phyloP scores from a whole-genome alignment of 2,888 invertebrate genomes.

The Liposcelis brunnea region DNA sequence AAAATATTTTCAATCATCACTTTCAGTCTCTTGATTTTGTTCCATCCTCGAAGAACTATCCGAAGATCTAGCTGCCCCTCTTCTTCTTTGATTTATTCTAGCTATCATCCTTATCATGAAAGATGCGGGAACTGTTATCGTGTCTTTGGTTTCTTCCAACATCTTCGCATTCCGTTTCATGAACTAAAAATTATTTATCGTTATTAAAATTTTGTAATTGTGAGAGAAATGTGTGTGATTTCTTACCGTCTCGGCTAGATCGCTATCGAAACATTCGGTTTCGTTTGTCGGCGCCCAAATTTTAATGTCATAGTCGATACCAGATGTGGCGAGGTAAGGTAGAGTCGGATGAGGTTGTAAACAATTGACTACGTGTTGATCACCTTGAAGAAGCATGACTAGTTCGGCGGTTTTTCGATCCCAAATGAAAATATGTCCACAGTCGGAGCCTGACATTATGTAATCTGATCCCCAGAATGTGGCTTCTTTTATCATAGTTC shows the following conservation, averaged over 20 bases:
- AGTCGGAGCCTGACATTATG: slow-evolving; percentile 77
- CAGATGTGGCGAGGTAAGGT: slow-evolving; percentile 61
- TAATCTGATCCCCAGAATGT: slow-evolving; percentile 67
- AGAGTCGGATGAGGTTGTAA: slow-evolving; percentile 65
- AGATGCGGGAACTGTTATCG: slow-evolving; percentile 71
- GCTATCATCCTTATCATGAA: slow-evolving; percentile 67
- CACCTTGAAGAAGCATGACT: slow-evolving; percentile 59
- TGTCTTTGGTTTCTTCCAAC: slow-evolving; percentile 72
- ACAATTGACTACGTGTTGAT: slow-evolving; percentile 70
- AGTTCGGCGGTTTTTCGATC: slow-evolving; percentile 48
- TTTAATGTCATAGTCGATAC: slow-evolving; percentile 78
- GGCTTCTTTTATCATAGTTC: slow-evolving; percentile 72
- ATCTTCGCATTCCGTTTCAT: slow-evolving; percentile 61
- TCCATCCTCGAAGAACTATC: too few species aligned
- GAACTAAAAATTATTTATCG: slow-evolving; percentile 33
- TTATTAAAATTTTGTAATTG: slow-evolving; percentile 7
- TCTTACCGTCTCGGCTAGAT: slow-evolving; percentile 44
- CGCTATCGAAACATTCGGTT: slow-evolving; percentile 38
- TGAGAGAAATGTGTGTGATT: background rate
- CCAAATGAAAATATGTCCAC: slow-evolving; percentile 76
- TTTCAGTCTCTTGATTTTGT: too few species aligned
- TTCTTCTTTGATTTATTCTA: slow-evolving; percentile 45
- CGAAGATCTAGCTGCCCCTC: slow-evolving; percentile 21
- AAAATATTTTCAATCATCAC: too few species aligned
- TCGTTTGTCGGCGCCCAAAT: slow-evolving; percentile 58